Base-by-base conservation (phyloP, 2,888 invertebrate genomes). In the Lottia scabra region DNA sequence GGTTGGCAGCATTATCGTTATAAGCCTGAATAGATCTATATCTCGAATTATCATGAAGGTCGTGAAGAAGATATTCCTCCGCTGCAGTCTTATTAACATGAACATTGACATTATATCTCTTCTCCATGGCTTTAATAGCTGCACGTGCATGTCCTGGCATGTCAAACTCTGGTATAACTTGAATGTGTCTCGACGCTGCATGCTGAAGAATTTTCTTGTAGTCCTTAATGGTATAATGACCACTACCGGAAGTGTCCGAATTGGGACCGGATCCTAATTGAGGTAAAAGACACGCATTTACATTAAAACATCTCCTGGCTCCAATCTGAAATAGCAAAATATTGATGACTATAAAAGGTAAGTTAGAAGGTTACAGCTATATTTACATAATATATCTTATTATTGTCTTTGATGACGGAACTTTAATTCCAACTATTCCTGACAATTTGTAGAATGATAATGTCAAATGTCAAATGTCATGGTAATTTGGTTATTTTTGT, bases 111-210 rank as follows among this genome's bases (percentile, higher is more conserved):
- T 67, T 65, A 30, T 67, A 74, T 2, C 71, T 27, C 12, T 67
- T 68, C 67, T 78, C 74, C 78, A 79, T 79, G 16, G 78, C 68
- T 23, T 80, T 78, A 68, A 85, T 80, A 56, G 84, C 82, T 4
- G 85, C 83, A 16, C 76, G 72, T 5, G 77, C 71, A 69, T 83
- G 80, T 2, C 84, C 80, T 0, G 81, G 83, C 77, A 80, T 75
- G 67, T 83, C 85, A 56, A 84, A 76, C 72, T 84, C 84, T 12
- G 84, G 84, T 68, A 84, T 81, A 44, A 84, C 80, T 15, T 74
- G 64, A 15, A 82, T 77, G 65, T 81, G 77, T 12, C 73, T 67
- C 10, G 43, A 38, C 6, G 67, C 56, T 8, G 81, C 81, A 23
- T 71, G 45, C 6, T 16, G 44, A 12, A 82, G 73, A 30, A 79